Conservation (phyloP, 1,140 invertebrate species). For the Bombus balteatus region DNA sequence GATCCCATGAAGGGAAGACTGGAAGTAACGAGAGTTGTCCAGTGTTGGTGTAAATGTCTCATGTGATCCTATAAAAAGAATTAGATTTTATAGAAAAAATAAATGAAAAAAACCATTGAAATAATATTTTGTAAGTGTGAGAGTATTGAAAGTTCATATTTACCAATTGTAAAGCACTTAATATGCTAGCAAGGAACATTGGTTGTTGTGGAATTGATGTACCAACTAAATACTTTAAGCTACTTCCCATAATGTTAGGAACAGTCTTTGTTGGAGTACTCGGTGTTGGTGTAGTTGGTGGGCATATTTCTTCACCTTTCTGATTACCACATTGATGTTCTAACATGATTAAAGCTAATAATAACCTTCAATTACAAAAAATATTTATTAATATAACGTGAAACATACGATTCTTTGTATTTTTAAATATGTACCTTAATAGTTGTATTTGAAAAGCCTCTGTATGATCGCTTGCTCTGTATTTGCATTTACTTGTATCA, state of each 20-base stretch:
- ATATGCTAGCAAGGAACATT: conserved; percentile 92
- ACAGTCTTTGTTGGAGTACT: conserved; percentile 71
- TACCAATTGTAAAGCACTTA: conserved; percentile 88
- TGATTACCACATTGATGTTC: conserved; percentile 87
- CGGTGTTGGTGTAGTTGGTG: conserved; percentile 66
- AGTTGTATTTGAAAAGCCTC: conserved; percentile 91
- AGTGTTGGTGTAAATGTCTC: conserved; percentile 90
- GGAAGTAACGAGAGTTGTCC: conserved; percentile 91
- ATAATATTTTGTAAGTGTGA: not conserved
- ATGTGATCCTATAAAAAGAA: conserved; percentile 82
- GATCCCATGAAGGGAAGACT: conserved; percentile 89
- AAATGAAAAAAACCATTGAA: not conserved
- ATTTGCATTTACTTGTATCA: conserved; percentile 84
- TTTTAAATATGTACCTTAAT: conserved; percentile 82
- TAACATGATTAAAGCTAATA: conserved; percentile 90
- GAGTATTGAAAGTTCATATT: conserved; percentile 2
- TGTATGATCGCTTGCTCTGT: conserved; percentile 86
- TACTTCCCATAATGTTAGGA: conserved; percentile 78
- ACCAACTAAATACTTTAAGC: conserved; percentile 86
- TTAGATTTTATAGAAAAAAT: not conserved
- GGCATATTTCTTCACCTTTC: conserved; percentile 81
- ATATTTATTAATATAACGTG: not conserved
- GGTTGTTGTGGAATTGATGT: conserved; percentile 90
- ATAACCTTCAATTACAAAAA: conserved; percentile 80
- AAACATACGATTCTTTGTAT: not conserved